These are phyloP conservation scores for Acanthoscelides obtectus DNA, from an alignment of 2,888 invertebrate genomes.

Conservation along the genomic window DNA sequence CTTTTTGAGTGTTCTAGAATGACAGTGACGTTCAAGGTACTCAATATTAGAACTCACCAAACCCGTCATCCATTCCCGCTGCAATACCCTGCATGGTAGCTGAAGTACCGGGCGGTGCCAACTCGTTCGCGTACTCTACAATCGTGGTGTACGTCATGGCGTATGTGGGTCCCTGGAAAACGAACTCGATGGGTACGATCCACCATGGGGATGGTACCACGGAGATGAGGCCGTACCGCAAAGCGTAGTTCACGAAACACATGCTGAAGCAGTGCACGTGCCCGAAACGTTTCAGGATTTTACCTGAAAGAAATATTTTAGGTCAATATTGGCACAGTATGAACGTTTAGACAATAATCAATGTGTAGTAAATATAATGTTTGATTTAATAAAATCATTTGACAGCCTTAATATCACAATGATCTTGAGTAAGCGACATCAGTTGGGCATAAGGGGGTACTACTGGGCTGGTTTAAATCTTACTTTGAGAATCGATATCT, in stretches of 20 bases:
- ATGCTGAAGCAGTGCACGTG: constrained; percentile 74
- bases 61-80: constrained; percentile 84
- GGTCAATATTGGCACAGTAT: too few species aligned
- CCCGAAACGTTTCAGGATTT: constrained; percentile 73
- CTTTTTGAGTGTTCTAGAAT: neutral
- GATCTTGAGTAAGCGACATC: too few species aligned
- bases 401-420: too few species aligned
- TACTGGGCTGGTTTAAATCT: too few species aligned
- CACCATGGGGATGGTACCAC: constrained; percentile 77
- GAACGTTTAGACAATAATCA: too few species aligned
- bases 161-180: constrained; percentile 83
- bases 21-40: neutral
- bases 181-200: constrained; percentile 71
- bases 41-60: constrained; percentile 60
- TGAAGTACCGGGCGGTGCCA: constrained; percentile 61
- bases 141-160: constrained; percentile 81
- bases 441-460: too few species aligned
- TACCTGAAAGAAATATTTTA: constrained; percentile 51
- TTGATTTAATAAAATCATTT: too few species aligned
- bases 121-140: constrained; percentile 58
- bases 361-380: too few species aligned
- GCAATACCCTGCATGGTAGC: constrained; percentile 83
- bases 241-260: constrained; percentile 70
- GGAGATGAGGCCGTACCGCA: constrained; percentile 72
- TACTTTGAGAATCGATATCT: too few species aligned